Conservation (phyloP, 2,888 invertebrate genomes). For the Oxycera nigricornis region DNA sequence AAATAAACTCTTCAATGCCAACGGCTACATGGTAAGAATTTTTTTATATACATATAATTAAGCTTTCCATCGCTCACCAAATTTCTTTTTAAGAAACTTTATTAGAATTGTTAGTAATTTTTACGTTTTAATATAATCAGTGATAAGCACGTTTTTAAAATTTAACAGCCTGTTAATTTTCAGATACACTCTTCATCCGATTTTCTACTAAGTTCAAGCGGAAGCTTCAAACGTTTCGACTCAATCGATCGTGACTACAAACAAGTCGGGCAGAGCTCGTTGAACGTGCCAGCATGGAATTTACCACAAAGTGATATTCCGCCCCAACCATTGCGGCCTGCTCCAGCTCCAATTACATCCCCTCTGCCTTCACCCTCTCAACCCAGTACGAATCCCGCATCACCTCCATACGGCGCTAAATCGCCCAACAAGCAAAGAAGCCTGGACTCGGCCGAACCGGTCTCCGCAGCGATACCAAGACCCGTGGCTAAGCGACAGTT, state of each 20-base stretch:
- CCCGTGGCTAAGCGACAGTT: conserved; percentile 57
- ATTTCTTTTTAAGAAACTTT: neutral
- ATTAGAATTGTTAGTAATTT: neutral
- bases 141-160: neutral
- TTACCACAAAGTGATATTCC: conserved; percentile 64
- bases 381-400: conserved; percentile 42
- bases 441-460: conserved; percentile 35
- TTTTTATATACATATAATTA: neutral
- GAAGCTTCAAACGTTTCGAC: conserved; percentile 72
- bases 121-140: neutral
- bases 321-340: conserved; percentile 71
- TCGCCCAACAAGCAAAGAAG: conserved; percentile 41
- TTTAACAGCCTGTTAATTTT: conserved; percentile 44
- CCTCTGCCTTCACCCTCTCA: conserved; percentile 33
- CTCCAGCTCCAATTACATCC: conserved; percentile 61
- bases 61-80: neutral
- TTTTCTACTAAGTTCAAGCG: conserved; percentile 68
- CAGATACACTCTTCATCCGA: conserved; percentile 73
- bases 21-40: conserved; percentile 70
- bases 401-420: conserved; percentile 16
- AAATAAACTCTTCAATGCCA: conserved; percentile 67
- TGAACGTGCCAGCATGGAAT: conserved; percentile 59
- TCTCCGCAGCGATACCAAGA: conserved; percentile 56
- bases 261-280: conserved; percentile 62
- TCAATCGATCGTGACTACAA: conserved; percentile 67